Percentiles rank a stretch among this genome's conserved stretches.
Conservation (phyloP, 2,113 vertebrate species). For the Fregata magnificens region DNA sequence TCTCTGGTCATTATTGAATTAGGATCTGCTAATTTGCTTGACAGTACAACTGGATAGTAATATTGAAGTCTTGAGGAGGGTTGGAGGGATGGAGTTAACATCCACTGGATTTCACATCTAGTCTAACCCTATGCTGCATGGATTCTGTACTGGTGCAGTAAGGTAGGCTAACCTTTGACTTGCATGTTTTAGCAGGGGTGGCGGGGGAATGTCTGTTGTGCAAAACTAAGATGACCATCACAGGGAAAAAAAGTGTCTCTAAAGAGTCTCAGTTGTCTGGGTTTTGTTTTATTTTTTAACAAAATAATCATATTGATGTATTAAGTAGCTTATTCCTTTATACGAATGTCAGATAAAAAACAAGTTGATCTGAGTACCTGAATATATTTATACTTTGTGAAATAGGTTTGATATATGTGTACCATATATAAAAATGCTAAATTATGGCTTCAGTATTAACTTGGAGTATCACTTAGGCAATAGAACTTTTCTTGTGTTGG, state of each 20-base stretch:
- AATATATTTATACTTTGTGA: background rate
- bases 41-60: background rate
- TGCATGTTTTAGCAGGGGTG: background rate
- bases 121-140: rapidly evolving
- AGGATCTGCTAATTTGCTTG: background rate
- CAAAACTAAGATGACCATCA: background rate
- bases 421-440: background rate
- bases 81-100: background rate
- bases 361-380: background rate
- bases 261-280: background rate
- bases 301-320: background rate
- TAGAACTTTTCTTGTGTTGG: background rate
- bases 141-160: background rate
- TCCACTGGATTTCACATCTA: background rate
- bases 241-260: background rate
- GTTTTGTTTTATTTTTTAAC: background rate
- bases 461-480: background rate
- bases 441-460: background rate
- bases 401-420: background rate
- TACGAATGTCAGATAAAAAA: background rate
- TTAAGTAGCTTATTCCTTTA: background rate
- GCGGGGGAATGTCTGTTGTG: background rate
- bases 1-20: background rate
- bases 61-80: background rate
- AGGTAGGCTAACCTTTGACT: background rate